Percentiles rank a stretch among this genome's conserved stretches.
These are phyloP conservation scores for Julus scanicus DNA, from an alignment of 2,888 invertebrate genomes.

Conservation along the genomic window DNA sequence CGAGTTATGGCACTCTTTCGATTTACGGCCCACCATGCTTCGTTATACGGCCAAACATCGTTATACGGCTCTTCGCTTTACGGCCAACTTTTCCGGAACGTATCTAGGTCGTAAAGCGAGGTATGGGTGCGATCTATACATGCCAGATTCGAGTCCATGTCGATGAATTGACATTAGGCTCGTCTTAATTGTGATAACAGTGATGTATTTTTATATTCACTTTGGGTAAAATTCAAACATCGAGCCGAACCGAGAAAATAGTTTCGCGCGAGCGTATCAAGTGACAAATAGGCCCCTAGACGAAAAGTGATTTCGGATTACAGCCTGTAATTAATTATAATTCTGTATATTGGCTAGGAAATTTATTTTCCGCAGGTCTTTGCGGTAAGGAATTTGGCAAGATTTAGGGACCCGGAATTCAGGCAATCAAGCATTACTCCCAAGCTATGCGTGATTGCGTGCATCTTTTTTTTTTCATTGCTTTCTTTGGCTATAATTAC, in stretches of 20 bases:
- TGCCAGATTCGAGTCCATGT: too few species aligned
- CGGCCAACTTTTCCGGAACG: too few species aligned
- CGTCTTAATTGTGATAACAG: too few species aligned
- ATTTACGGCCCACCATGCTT: too few species aligned
- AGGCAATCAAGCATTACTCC: neutral
- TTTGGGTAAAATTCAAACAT: too few species aligned
- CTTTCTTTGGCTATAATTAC: slow-evolving; percentile 1
- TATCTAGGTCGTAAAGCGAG: too few species aligned
- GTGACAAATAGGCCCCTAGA: neutral
- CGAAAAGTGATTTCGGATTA: neutral
- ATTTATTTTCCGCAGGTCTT: neutral
- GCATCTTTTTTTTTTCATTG: neutral
- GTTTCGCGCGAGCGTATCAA: neutral
- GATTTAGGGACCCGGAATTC: neutral
- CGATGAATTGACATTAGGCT: too few species aligned
- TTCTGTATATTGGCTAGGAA: neutral
- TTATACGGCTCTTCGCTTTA: too few species aligned
- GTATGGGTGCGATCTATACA: too few species aligned
- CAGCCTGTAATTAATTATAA: neutral
- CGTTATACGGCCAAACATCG: too few species aligned
- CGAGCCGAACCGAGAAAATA: neutral
- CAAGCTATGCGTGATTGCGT: neutral
- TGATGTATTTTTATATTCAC: too few species aligned
- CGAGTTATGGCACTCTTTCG: too few species aligned
- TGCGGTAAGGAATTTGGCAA: neutral